Evolutionary conservation across 2,888 invertebrate genomes (phyloP), one percentile per base, ranked within the genome.

Genomic region (Amiota mariae): DNA sequence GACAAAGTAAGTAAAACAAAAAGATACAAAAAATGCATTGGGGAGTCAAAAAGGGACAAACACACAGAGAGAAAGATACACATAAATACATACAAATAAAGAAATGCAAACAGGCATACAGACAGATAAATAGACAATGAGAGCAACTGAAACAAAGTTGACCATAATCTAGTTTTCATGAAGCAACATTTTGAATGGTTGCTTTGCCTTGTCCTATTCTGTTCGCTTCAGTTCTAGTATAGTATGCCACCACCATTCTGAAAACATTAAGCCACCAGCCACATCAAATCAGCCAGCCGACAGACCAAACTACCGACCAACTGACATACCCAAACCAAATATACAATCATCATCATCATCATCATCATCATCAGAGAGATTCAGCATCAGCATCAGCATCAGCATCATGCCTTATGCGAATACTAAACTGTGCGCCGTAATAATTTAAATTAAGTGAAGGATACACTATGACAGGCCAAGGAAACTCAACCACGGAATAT

Each of bases 391-490:
- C 47, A 12, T 66, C 12, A 18, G 61, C 57, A 48, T 56, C n/a
- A 15, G 59, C 47, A 12, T 47, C 12, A 36, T 36, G 36, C 36
- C 36, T 36, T 36, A 36, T 36, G 36, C 36, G 36, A 36, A 36
- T 36, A 6, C 36, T 36, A 36, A 36, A 36, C 36, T 36, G 36
- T 15, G 54, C 54, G n/a, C 15, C 49, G 70, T 46, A 63, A 63
- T 63, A 63, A 63, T 63, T 36, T 70, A 80, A 85, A 83, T 83
- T 85, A 81, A 84, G 79, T 85, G 77, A 81, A 80, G 84, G 79
- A 81, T 84, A 36, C 13, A 15, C 54, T 54, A 74, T 77, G 77
- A 75, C 76, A 78, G 72, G 54, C 54, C 54, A 54, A 54, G 15
- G 71, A 80, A 78, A 75, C 71, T 76, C 72, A 72, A 66, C 73